A percentile compares a stretch with the other conserved stretches of the same genome.
These are phyloP conservation scores for Mesoclemmys tuberculata DNA, from an alignment of 2,113 vertebrate genomes.

Conservation along the genomic window DNA sequence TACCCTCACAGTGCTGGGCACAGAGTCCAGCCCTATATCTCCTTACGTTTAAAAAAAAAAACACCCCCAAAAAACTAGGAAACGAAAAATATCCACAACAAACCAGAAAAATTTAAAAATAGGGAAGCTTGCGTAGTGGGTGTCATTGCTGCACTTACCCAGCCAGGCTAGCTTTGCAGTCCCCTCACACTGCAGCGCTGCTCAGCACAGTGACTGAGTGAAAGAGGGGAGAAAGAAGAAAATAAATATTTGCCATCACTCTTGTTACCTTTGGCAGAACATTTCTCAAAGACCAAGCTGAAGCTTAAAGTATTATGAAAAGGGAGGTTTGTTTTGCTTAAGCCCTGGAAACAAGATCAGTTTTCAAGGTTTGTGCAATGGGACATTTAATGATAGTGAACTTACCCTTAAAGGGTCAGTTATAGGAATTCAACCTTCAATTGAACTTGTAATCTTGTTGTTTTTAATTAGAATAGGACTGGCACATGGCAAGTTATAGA, in stretches of 20 bases:
- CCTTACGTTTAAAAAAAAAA: neutral
- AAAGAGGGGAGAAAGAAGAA: neutral
- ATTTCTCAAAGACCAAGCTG: constrained; percentile 20
- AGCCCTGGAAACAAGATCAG: neutral
- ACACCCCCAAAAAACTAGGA: neutral
- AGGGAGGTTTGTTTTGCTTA: constrained; percentile 55
- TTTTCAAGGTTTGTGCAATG: constrained; percentile 53
- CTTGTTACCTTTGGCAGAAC: neutral
- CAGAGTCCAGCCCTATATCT: neutral
- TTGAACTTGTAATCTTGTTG: constrained; percentile 72
- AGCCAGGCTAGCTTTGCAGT: neutral
- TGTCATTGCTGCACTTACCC: neutral
- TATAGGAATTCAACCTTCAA: constrained; percentile 72
- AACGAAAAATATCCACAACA: neutral
- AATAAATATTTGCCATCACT: neutral
- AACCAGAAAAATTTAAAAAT: neutral
- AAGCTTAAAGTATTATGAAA: constrained; percentile 41
- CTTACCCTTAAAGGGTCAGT: constrained; percentile 59
- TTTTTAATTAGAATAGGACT: constrained; percentile 65
- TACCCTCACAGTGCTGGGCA: neutral
- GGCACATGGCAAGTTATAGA: constrained; percentile 21
- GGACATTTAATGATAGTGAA: neutral
- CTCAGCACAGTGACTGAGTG: neutral
- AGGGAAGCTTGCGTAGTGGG: neutral
- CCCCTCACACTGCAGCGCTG: neutral